A percentile compares a stretch with the other conserved stretches of the same genome.
These are phyloP conservation scores for Perdita meconis DNA, from an alignment of 2,888 invertebrate genomes.

Conservation along the genomic window DNA sequence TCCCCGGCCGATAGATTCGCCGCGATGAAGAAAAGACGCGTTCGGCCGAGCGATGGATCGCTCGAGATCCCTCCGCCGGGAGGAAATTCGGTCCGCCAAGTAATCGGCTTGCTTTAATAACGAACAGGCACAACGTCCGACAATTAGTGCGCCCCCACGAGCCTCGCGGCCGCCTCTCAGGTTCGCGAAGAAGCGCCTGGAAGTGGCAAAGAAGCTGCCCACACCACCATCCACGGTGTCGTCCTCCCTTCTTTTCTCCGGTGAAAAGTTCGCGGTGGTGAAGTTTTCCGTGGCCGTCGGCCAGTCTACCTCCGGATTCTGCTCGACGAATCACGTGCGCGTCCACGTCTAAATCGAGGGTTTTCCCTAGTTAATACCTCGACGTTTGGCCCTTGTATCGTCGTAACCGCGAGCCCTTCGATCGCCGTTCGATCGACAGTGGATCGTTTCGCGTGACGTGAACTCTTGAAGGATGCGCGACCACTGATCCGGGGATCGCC, in stretches of 20 bases:
- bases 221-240: conserved; percentile 59
- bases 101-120: conserved; percentile 39
- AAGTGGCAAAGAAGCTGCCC: conserved; percentile 68
- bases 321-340: conserved; percentile 76
- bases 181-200: conserved; percentile 44
- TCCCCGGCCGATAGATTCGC: conserved; percentile 22
- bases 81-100: conserved; percentile 50
- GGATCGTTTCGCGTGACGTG: conserved; percentile 22
- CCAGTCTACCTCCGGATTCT: conserved; percentile 78
- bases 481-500: conserved; percentile 47
- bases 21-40: conserved; percentile 8
- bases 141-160: conserved; percentile 62
- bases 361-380: too few relatives aligned
- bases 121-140: conserved; percentile 58
- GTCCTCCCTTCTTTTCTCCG: conserved; percentile 67
- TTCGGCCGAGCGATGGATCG: neutral
- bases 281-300: conserved; percentile 65
- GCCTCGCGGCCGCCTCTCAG: conserved; percentile 6
- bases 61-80: too few relatives aligned
- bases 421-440: neutral
- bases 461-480: conserved; percentile 51
- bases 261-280: conserved; percentile 56
- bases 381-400: too few relatives aligned
- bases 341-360: conserved; percentile 5
- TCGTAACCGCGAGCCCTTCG: too few relatives aligned